A percentile compares a stretch with the other conserved stretches of the same genome.
phyloP scores from a whole-genome alignment of 2,113 vertebrate species.

The Lipophrys pholis region DNA sequence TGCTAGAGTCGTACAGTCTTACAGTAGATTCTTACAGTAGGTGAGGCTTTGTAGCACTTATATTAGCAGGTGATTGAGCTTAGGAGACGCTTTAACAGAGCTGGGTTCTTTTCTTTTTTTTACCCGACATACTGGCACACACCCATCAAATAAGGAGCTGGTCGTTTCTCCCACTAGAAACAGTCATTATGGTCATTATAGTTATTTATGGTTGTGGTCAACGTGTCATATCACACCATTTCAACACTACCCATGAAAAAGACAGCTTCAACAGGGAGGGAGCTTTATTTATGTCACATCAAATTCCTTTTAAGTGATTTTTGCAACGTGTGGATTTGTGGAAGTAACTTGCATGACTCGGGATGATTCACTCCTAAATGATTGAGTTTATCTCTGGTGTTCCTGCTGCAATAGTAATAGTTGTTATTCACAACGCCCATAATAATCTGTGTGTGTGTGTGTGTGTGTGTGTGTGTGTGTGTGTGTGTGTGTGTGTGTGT shows the following conservation, averaged over 20 bases:
- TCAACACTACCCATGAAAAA: constrained; percentile 27
- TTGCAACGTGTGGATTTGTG: constrained; percentile 25
- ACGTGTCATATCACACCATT: constrained; percentile 30
- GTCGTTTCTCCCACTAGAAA: constrained; percentile 41
- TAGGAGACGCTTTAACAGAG: background rate
- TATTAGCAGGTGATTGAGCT: constrained; percentile 5
- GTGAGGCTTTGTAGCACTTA: no score
- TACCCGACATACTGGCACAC: constrained; percentile 15
- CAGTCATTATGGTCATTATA: constrained; percentile 67
- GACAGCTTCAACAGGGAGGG: background rate
- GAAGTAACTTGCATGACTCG: constrained; percentile 2
- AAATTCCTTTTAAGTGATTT: constrained; percentile 33
- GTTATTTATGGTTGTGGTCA: constrained; percentile 67
- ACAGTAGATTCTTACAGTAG: no score
- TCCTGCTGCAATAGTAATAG: constrained; percentile 2
- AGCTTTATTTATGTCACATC: constrained; percentile 16
- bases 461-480: constrained; percentile 2
- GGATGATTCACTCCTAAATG: constrained; percentile 23
- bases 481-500: constrained; percentile 14
- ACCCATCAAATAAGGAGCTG: constrained; percentile 39
- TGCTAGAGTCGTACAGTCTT: no score
- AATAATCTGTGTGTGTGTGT: constrained; percentile 14
- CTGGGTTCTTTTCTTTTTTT: constrained; percentile 8
- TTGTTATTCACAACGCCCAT: constrained; percentile 2
- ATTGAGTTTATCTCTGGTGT: constrained; percentile 27